Evolutionary conservation across 2,888 invertebrate genomes (phyloP), one percentile per base, ranked within the genome.

Genomic region (Cyclophora punctaria): DNA sequence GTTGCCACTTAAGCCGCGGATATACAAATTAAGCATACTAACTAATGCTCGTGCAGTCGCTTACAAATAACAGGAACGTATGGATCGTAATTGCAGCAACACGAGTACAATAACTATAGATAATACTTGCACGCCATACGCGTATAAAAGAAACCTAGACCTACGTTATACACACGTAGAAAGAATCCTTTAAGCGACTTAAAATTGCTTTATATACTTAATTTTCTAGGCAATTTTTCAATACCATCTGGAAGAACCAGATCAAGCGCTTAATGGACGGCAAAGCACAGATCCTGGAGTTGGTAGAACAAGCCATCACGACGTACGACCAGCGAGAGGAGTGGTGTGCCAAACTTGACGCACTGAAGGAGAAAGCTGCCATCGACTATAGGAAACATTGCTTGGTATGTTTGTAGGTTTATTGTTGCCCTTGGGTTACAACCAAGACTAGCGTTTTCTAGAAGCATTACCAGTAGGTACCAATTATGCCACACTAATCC

Each of bases 241-340:
- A 97, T 75, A 89, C 91, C 3, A 89, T 95, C 55, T 96, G 96
- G 92, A 92, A 93, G 70, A 92, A 92, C 64, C 90, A 96, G 68
- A 91, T 95, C 42, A 91, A 91, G 46, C 92, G 95, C 50, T 89
- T 96, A 47, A 93, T 93, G 70, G 90, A 91, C 42, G 94, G 96
- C 2, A 96, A 97, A 69, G 93, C 93, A 54, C 92, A 94, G 66
- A 95, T 96, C 73, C 91, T 95, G 62, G 96, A 96, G 68, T 83
- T 96, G 51, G 94, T 98, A 54, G 97, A 97, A 65, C 94, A 95
- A 64, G 95, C 97, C 0, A 97, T 96, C 34, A 87, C 93, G 43
- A 95, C 97, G 1, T 98, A 96, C 70, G 96, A 97, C 80, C 95
- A 96, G 78, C 90, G 97, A 55, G 96, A 94, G 73, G 94, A 94